Conservation (phyloP, 2,888 invertebrate species). For the Diloba caeruleocephala region DNA sequence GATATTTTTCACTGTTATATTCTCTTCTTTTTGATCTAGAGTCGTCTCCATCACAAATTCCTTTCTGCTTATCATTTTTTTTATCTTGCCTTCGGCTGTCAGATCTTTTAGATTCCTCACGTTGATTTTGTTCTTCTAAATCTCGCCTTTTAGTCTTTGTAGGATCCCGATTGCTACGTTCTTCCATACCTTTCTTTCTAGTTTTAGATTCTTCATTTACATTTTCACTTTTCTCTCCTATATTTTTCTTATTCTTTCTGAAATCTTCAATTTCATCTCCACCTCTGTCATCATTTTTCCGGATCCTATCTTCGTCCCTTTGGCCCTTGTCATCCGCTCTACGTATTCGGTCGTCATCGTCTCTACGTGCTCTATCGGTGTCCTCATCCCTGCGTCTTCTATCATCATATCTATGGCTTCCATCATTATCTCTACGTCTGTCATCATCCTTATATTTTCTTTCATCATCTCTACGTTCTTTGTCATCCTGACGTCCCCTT, state of each 20-base stretch:
- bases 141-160: conserved; percentile 2
- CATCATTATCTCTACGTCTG: conserved; percentile 25
- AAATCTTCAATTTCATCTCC: conserved; percentile 30
- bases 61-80: conserved; percentile 45
- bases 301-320: conserved; percentile 35
- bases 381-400: conserved; percentile 23
- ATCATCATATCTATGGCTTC: conserved; percentile 23
- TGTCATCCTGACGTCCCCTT: conserved; percentile 15
- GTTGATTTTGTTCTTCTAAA: conserved; percentile 19
- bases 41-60: conserved; percentile 19
- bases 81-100: conserved; percentile 36
- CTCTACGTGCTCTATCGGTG: conserved; percentile 6
- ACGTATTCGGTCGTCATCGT: conserved; percentile 37
- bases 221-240: conserved; percentile 31
- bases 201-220: conserved; percentile 43
- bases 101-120: conserved; percentile 31
- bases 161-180: conserved; percentile 17
- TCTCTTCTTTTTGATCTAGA: conserved; percentile 27
- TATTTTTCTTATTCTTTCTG: conserved; percentile 41
- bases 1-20: conserved; percentile 8
- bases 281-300: conserved; percentile 35
- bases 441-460: conserved; percentile 38
- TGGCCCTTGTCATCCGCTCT: conserved; percentile 29
- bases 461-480: conserved; percentile 11
- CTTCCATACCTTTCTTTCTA: conserved; percentile 28